These are phyloP conservation scores for Staurois parvus DNA, from an alignment of 2,797 vertebrate genomes.

Conservation along the genomic window DNA sequence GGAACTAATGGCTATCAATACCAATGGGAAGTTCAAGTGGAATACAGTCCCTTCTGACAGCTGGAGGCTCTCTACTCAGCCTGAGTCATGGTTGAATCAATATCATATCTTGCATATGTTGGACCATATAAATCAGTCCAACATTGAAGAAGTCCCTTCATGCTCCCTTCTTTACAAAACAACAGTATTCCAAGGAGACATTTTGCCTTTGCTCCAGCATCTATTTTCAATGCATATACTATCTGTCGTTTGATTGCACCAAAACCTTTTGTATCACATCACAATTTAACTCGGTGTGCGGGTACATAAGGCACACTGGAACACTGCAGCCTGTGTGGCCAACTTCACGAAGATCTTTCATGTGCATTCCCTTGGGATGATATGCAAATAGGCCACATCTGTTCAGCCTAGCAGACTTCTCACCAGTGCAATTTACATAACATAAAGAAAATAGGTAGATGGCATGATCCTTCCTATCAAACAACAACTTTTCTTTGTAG, in stretches of 20 bases:
- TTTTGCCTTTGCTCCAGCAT: not conserved
- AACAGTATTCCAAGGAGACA: not conserved
- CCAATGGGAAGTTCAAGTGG: too few relatives aligned
- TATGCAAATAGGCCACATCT: conserved; percentile 4
- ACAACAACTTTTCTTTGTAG: too few relatives aligned
- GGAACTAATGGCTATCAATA: too few relatives aligned
- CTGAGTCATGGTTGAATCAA: too few relatives aligned
- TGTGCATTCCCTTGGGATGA: not conserved
- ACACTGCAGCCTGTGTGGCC: conserved; percentile 7
- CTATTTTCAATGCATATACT: not conserved
- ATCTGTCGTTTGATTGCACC: not conserved
- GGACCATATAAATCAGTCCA: not conserved
- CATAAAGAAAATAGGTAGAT: not conserved
- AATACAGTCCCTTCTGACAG: too few relatives aligned
- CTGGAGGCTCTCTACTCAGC: too few relatives aligned
- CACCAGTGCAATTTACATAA: not conserved
- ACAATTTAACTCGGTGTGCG: not conserved
- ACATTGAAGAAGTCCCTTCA: not conserved
- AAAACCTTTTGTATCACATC: not conserved
- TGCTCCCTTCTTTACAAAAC: not conserved
- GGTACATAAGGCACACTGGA: not conserved
- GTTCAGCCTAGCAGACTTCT: not conserved
- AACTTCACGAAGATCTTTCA: not conserved
- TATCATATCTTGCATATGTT: too few relatives aligned
- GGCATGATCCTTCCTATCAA: not conserved